Conservation (phyloP, 92 coral and sea anemone species). For the Porites evermanni region DNA sequence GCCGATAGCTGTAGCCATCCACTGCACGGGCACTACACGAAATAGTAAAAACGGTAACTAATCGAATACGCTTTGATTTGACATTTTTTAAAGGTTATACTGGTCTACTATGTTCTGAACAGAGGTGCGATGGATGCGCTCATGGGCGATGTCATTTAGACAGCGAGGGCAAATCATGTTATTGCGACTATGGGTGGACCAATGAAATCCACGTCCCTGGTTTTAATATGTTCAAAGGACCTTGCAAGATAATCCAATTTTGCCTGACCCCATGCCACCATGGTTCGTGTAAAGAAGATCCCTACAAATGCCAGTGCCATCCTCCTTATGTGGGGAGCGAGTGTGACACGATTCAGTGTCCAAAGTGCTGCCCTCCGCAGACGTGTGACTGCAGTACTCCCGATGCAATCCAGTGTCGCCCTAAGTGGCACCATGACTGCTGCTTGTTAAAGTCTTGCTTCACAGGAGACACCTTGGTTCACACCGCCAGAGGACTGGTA, state of each 20-base stretch:
- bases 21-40: no score
- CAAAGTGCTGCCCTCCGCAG: conserved; percentile 91
- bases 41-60: background rate
- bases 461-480: conserved; percentile 87
- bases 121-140: conserved; percentile 81
- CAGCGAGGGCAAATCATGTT: conserved; percentile 56
- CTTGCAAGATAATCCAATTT: conserved; percentile 74
- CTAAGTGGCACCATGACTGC: conserved; percentile 85
- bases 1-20: no score
- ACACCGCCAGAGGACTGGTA: conserved; percentile 80
- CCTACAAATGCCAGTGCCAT: conserved; percentile 69
- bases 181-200: conserved; percentile 81
- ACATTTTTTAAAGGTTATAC: conserved; percentile 53
- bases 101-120: conserved; percentile 83
- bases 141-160: conserved; percentile 74
- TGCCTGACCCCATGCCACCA: conserved; percentile 75
- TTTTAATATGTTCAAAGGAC: conserved; percentile 66
- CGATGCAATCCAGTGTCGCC: conserved; percentile 44
- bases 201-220: conserved; percentile 34
- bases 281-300: conserved; percentile 77
- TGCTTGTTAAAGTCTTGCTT: conserved; percentile 89
- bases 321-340: conserved; percentile 79
- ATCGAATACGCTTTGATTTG: background rate
- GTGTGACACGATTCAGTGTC: conserved; percentile 83
- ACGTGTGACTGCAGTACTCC: conserved; percentile 82